Conservation (phyloP, 2,888 invertebrate genomes). For the Chironomus riparius region DNA sequence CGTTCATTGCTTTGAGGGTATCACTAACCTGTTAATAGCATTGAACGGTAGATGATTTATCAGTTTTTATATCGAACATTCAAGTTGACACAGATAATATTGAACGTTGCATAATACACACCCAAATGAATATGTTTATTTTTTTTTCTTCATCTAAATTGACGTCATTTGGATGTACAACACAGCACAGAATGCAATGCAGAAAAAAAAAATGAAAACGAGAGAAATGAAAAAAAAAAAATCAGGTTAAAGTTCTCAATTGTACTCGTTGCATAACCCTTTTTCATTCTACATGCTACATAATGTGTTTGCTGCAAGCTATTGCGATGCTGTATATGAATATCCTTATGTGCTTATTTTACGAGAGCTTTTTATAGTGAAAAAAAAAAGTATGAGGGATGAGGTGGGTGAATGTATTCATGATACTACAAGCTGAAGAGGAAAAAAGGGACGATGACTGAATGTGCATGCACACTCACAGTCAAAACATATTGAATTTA, state of each 20-base stretch:
- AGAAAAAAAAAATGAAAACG: too few relatives aligned
- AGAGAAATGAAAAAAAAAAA: too few relatives aligned
- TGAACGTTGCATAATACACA: neutral
- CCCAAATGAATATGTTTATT: neutral
- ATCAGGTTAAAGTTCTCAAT: neutral
- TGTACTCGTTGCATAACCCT: neutral
- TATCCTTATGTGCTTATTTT: neutral
- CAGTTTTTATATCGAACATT: neutral
- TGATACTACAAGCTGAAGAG: too few relatives aligned
- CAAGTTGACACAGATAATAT: neutral
- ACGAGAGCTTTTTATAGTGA: neutral
- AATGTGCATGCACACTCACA: too few relatives aligned
- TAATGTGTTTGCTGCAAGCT: neutral
- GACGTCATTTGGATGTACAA: neutral
- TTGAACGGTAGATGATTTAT: neutral
- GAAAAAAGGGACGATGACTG: too few relatives aligned
- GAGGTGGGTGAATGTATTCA: too few relatives aligned
- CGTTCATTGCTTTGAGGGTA: neutral
- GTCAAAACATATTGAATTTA: neutral
- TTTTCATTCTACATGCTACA: neutral
- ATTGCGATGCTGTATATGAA: neutral
- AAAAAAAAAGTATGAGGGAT: too few relatives aligned
- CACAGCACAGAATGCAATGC: neutral
- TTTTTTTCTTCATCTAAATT: neutral
- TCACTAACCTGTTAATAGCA: neutral